A percentile compares a stretch with the other conserved stretches of the same genome.
Conservation (phyloP, 2,113 vertebrate species). For the Siniperca chuatsi region DNA sequence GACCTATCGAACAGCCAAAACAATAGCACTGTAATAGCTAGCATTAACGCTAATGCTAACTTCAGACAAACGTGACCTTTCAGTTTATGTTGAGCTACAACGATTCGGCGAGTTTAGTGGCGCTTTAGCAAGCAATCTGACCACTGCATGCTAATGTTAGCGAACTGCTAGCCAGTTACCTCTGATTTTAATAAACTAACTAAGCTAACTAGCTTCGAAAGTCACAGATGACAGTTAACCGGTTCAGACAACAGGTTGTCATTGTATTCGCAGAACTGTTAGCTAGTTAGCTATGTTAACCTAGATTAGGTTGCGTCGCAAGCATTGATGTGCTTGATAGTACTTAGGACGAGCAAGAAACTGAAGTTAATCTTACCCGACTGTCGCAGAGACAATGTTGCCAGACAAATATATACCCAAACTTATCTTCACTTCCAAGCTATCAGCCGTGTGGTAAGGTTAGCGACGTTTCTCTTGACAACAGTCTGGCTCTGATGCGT, state of each 20-base stretch:
- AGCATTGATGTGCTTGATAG: background rate
- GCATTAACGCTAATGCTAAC: slow-evolving; percentile 58
- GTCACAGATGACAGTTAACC: background rate
- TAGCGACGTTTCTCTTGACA: slow-evolving; percentile 60
- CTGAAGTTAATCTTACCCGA: background rate
- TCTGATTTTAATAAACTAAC: background rate
- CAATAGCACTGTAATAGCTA: slow-evolving; percentile 33
- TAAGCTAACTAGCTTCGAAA: background rate
- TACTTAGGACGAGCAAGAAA: background rate
- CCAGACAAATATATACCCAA: background rate
- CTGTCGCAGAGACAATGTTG: background rate
- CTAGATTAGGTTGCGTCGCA: background rate
- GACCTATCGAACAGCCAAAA: background rate
- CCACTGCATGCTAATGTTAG: background rate
- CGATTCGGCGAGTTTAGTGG: background rate
- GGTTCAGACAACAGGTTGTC: slow-evolving; percentile 72
- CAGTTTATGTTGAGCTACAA: background rate
- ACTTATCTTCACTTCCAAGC: slow-evolving; percentile 2
- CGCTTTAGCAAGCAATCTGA: background rate
- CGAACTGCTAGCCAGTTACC: fast-evolving
- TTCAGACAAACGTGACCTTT: slow-evolving; percentile 2
- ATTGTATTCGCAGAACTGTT: slow-evolving; percentile 7
- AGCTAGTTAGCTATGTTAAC: slow-evolving; percentile 24
- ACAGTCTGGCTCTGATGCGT: slow-evolving; percentile 53
- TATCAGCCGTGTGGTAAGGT: background rate